Percentiles rank a stretch among this genome's conserved stretches.
These are phyloP conservation scores for Entomobrya proxima DNA, from an alignment of 2,888 invertebrate genomes.

Conservation along the genomic window DNA sequence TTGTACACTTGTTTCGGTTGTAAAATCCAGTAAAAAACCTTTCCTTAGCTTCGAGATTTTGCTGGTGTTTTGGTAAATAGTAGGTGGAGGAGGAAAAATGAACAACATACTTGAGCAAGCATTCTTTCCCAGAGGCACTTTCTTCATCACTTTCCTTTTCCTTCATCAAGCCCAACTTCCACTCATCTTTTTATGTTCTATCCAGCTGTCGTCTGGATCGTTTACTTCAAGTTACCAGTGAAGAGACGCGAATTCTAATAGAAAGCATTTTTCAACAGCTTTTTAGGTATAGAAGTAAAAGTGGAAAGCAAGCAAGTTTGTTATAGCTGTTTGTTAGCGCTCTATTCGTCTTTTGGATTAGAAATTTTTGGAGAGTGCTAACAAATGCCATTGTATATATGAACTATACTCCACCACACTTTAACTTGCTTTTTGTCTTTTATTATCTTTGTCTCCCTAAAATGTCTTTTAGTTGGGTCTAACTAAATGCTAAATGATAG, in stretches of 20 bases:
- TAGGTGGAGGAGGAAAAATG: background rate
- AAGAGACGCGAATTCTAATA: background rate
- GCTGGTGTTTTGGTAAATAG: too few relatives aligned
- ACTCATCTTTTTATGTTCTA: conserved; percentile 26
- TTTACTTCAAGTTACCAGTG: conserved; percentile 27
- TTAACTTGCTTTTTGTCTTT: background rate
- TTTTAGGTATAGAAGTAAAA: too few relatives aligned
- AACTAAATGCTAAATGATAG: background rate
- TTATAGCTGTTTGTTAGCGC: too few relatives aligned
- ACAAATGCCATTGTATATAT: too few relatives aligned
- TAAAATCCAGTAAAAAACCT: background rate
- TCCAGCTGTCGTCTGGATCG: conserved; percentile 36
- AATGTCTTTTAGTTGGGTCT: background rate
- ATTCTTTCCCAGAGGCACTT: conserved; percentile 27
- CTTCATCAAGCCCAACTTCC: too few relatives aligned
- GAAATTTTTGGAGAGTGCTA: too few relatives aligned
- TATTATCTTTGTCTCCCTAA: background rate
- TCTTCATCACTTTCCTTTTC: conserved; percentile 10
- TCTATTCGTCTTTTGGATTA: too few relatives aligned
- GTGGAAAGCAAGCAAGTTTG: too few relatives aligned
- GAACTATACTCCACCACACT: background rate
- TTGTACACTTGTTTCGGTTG: background rate
- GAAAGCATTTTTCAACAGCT: too few relatives aligned
- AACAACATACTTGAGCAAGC: conserved; percentile 5
- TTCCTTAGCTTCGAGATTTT: background rate